Base-by-base conservation (phyloP, 1,140 invertebrate species). In the Musca vetustissima region DNA sequence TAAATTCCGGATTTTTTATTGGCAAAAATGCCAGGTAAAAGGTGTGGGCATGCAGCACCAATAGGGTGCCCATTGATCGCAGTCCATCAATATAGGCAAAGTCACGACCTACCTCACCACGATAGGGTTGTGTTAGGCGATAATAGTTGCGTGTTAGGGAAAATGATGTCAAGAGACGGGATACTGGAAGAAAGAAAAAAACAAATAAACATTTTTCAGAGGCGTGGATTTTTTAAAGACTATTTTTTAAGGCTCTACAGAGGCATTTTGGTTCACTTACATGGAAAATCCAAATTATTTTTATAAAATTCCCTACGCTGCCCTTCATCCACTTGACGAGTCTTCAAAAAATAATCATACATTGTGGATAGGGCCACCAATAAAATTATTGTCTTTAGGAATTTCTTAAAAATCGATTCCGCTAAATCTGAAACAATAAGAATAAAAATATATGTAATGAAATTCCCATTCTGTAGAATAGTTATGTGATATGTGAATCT, bases 81-180 rank as follows among this genome's bases (percentile, higher is more conserved):
- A 77, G 73, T 0, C 71, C 76, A 68, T 82, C 74, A 1, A 82
- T 75, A 21, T 79, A 78, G 9, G 71, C 66, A 13, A 81, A 53
- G 68, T 82, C 77, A 1, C 43, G 61, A 1, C 69, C 57, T 2
- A 64, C 17, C 64, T 69, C 49, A 8, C 21, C 72, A 43, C 14
- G 17, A 32, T n/a, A 43, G 3, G 57, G 72, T 43, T 61, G 57
- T 25, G 36, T 36, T 52, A 83, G 67, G 1, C 77, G 74, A 70
- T 77, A 76, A 68, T 77, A 83, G 32, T 82, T 83, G 61, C 78
- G 76, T 22, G 68, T 66, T 19, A 83, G 49, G 3, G 82, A 83
- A 65, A 82, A 83, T 15, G 72, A 66, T 9, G 67, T 53, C 8
- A 72, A 43, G 4, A 72, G 13, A 25, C 55, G 28, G 1, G 67